Conservation (phyloP, 2,888 invertebrate species). For the Amphimallon solstitiale region DNA sequence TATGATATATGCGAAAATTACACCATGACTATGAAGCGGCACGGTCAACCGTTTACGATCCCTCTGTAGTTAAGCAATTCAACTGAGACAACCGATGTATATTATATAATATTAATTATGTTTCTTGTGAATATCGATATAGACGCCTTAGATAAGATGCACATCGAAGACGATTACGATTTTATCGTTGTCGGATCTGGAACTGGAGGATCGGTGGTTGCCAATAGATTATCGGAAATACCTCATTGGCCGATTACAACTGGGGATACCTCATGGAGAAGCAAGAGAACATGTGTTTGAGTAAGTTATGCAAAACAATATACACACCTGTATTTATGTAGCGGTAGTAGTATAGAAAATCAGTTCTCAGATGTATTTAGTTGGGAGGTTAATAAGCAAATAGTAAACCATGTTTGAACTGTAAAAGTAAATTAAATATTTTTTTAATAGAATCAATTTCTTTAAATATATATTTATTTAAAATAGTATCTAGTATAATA, state of each 20-base stretch:
- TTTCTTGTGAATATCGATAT: not conserved
- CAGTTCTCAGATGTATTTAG: not conserved
- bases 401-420: too few species aligned
- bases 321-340: not conserved
- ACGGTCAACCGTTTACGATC: too few species aligned
- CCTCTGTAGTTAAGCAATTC: too few species aligned
- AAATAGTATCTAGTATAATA: too few species aligned
- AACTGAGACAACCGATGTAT: too few species aligned
- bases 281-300: slow-evolving; percentile 66
- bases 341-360: not conserved
- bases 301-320: slow-evolving; percentile 49
- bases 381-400: too few species aligned
- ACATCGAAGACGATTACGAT: slow-evolving; percentile 65
- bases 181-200: slow-evolving; percentile 78
- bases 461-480: too few species aligned
- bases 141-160: slow-evolving; percentile 32
- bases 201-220: slow-evolving; percentile 76
- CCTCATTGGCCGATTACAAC: slow-evolving; percentile 68
- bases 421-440: too few species aligned
- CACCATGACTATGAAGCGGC: too few species aligned
- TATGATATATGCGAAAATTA: too few species aligned
- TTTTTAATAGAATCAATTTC: too few species aligned
- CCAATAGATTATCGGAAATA: slow-evolving; percentile 75
- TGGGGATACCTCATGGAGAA: slow-evolving; percentile 72
- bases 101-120: not conserved